Base-by-base conservation (phyloP, 2,888 invertebrate species). In the Apamea crenata region DNA sequence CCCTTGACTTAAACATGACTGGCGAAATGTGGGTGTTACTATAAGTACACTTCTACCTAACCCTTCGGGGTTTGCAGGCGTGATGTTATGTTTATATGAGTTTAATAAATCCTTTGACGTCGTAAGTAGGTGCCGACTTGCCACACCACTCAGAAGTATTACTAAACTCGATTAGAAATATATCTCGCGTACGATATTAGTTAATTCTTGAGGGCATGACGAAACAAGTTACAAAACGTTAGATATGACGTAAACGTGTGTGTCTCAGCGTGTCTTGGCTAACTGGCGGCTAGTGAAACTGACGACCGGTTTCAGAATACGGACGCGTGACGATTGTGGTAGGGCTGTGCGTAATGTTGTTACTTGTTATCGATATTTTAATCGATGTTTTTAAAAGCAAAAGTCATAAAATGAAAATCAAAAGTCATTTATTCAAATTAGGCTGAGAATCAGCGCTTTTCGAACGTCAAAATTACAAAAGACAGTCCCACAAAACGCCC, bases 231-330 rank as follows among this genome's bases (percentile, higher is more conserved):
- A 85, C 85, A 70, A 85, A 85, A 87, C 67, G n/a, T 80, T 67
- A 81, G 67, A 65, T 63, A 50, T 85, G 88, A 87, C 81, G 86
- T 85, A 86, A 86, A 87, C 78, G 21, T 72, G 71, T 75, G 18
- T 73, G 74, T 73, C 80, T 80, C 72, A 25, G 69, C 67, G 65
- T 40, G 29, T 78, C 67, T 85, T 80, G 78, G 71, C 72, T 47
- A 74, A 81, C 72, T 29, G 0, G 44, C 2, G 36, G 44, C 6
- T 25, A 74, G 83, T 75, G 73, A 78, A 78, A 70, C 74, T 65
- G 61, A 12, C 16, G 69, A 77, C 84, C 78, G 72, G 77, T 78
- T 89, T 65, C 82, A 82, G 88, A 90, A 89, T 88, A 90, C 79
- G 83, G 74, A 84, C 80, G 80, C 68, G 79, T 84, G 77, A 81